Base-by-base conservation (phyloP, 2,888 invertebrate genomes). In the Noctua janthina region DNA sequence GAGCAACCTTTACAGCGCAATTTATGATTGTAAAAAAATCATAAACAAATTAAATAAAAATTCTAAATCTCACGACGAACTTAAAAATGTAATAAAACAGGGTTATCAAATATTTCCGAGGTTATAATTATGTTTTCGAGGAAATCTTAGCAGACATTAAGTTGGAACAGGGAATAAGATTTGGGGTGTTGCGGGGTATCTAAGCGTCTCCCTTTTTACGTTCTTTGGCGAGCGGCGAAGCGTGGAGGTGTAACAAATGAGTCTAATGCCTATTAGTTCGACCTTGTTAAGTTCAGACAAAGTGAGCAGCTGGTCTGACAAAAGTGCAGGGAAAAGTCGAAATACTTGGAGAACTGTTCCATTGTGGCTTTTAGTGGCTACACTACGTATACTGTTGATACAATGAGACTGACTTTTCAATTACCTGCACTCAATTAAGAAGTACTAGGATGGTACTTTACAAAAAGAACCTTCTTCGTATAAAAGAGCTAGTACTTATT, bases 231-330 rank as follows among this genome's bases (percentile, higher is more conserved):
- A 92, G 94, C 94, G 93, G 93, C 93, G 94, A 93, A 95, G 94
- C 95, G 94, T 94, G 91, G 94, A 94, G 94, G 95, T 94, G 95
- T 95, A 95, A 95, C 95, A 94, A 95, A 95, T 94, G 95, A 95
- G 94, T 94, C 93, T 95, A 94, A 94, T 94, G 94, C 95, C 95
- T 95, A 95, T 95, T 95, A 95, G 95, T 95, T 95, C 95, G 95
- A 95, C 95, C 94, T 95, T 95, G 95, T 95, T 95, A 95, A 95
- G 94, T 94, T 94, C 94, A 93, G 94, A 94, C 94, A 94, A 94
- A 95, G 94, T 93, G 94, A 93, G 92, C 93, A 91, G 92, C 92
- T 92, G 93, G 89, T 91, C 92, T 90, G 92, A 92, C 91, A 92
- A 93, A 93, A 93, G 91, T 92, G 92, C 91, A 93, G 88, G 91